Base-by-base conservation (phyloP, 2,888 invertebrate species). In the Crematogaster levior region DNA sequence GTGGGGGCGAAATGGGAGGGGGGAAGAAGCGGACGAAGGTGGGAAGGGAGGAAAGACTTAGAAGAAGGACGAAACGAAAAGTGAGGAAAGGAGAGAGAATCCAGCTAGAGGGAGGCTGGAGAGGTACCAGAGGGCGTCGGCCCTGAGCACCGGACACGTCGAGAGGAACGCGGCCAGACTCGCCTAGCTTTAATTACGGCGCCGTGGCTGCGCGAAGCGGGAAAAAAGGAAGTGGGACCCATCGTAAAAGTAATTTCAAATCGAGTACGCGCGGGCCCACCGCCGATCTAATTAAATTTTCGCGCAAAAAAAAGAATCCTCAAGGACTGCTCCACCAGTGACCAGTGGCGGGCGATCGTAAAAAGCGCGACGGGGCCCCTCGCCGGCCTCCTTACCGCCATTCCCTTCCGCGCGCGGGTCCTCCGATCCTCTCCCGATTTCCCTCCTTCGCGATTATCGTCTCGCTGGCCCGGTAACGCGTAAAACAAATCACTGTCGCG, bases 241-340 rank as follows among this genome's bases (percentile, higher is more conserved):
- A 89, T 91, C 89, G 91, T 92, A 91, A 92, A 92, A 92, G 91
- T 92, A 91, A 92, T 92, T 92, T 92, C 90, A 91, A 92, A 92
- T 92, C 91, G 89, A 88, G 89, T 89, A 82, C 88, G 79, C 86
- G 89, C 37, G 61, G 60, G 86, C 85, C 82, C 88, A 88, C 84
- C 90, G 88, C 83, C 89, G 89, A 89, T 92, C 91, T 92, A 93
- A 92, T 93, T 92, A 92, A 92, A 93, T 93, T 93, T 93, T 90
- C 86, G 89, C 86, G 89, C 88, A 90, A 91, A 53, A 68, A 84
- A 81, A 58, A 80, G 37, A 51, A 72, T 40, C 65, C 46, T n/a
- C 79, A 73, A 83, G 77, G 43, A 84, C 70, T 72, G 48, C 74
- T 53, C 79, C 61, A 46, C 58, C 82, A 37, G 27, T 65, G 34